phyloP scores from a whole-genome alignment of 64 coral and sea anemone species.

The Pocillopora damicornis region DNA sequence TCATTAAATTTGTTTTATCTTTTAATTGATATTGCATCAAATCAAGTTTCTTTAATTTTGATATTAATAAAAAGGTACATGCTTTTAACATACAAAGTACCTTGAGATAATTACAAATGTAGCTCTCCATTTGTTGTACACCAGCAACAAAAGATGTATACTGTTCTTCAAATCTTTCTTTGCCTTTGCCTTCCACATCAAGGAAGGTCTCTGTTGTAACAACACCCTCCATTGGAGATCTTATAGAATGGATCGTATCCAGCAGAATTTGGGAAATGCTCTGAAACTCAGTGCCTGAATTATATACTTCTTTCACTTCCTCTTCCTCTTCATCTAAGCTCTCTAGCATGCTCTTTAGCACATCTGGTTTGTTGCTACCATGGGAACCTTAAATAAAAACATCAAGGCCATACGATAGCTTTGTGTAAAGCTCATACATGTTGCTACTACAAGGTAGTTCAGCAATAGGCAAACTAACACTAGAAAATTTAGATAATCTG shows the following conservation, averaged over 20 bases:
- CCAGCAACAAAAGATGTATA: slow-evolving; percentile 81
- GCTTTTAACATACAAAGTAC: slow-evolving; percentile 23
- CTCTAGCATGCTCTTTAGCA: slow-evolving; percentile 56
- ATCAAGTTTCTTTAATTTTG: no score
- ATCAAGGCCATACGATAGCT: not conserved
- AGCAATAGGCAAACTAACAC: no score
- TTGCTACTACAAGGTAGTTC: no score
- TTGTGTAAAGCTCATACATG: no score
- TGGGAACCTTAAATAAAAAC: slow-evolving; percentile 26
- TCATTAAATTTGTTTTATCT: no score
- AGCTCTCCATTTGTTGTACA: slow-evolving; percentile 63
- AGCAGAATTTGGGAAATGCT: slow-evolving; percentile 75
- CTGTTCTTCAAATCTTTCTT: slow-evolving; percentile 80
- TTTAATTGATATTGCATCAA: no score
- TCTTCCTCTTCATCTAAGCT: slow-evolving; percentile 74
- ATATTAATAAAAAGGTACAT: not conserved
- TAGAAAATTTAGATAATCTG: no score
- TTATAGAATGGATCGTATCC: slow-evolving; percentile 53
- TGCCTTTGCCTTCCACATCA: slow-evolving; percentile 76
- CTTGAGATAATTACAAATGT: slow-evolving; percentile 91
- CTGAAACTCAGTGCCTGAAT: slow-evolving; percentile 16
- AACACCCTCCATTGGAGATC: slow-evolving; percentile 50
- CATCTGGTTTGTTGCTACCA: slow-evolving; percentile 44
- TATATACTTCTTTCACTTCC: slow-evolving; percentile 75
- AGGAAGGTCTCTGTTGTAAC: slow-evolving; percentile 74